Base-by-base conservation (phyloP, 2,888 invertebrate species). In the Therioaphis trifolii region DNA sequence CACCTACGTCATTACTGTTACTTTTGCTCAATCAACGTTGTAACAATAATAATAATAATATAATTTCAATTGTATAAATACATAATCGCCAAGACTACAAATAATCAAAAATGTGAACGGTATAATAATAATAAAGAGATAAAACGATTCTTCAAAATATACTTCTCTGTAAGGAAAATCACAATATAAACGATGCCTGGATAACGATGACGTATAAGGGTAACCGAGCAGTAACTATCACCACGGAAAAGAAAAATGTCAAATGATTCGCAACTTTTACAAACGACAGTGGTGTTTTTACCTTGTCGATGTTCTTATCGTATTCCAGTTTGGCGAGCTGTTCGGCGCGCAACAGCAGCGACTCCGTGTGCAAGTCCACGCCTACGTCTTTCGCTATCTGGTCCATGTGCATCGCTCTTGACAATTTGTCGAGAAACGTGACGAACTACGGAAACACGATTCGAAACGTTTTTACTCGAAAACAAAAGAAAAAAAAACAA, bases 281-380 rank as follows among this genome's bases (percentile, higher is more conserved):
- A n/a, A 46, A 61, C 21, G 15, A 24, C 1, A 24, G 15, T 43
- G 3, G 2, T 21, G 24, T 15, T 86, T 89, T 89, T 89, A 94
- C 94, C 92, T 94, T 94, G 89, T 95, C 95, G 21, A 94, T 94
- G 84, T 95, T 91, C 88, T 94, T 93, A 89, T 95, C 95, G 87
- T 93, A 93, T 89, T 96, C 95, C 75, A 94, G 90, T 87, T 94
- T 91, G 40, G 94, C 92, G 84, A 96, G 90, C 88, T 96, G 96
- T 88, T 97, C 95, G 2, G 95, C 95, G 63, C 96, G 91, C 85
- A 95, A 93, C 84, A 96, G 89, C 85, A 97, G 90, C 72, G 95
- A 94, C 87, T 97, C 96, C 0, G 95, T 93, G 87, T 94, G 94
- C 87, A 95, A 91, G 88, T 95, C 95, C 85, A 95, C 91, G 12